phyloP scores from a whole-genome alignment of 2,888 invertebrate species.

The Parthenolecanium corni region DNA sequence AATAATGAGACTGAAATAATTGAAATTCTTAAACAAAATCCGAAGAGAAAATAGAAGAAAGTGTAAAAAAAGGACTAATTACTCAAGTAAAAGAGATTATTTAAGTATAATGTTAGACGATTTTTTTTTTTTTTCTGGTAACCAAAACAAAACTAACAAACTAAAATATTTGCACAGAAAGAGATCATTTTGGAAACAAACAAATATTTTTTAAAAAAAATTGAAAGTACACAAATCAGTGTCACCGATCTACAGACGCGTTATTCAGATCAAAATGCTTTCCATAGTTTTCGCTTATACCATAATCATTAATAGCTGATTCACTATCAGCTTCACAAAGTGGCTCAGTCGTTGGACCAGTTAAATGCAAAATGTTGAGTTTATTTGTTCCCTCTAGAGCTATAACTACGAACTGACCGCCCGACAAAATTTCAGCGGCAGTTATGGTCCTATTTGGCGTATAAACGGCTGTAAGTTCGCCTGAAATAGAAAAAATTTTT shows the following conservation, averaged over 20 bases:
- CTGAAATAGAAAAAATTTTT: conserved; percentile 41
- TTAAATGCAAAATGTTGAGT: conserved; percentile 22
- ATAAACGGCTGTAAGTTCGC: conserved; percentile 64
- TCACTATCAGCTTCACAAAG: background rate
- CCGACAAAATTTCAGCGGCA: conserved; percentile 63
- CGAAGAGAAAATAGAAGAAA: too few species aligned
- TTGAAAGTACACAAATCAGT: background rate
- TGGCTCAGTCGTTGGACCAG: conserved; percentile 19
- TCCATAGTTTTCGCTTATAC: conserved; percentile 18
- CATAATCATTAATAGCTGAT: conserved; percentile 1
- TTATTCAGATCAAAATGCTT: conserved; percentile 15
- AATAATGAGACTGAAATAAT: too few species aligned
- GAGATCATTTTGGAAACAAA: conserved; percentile 18
- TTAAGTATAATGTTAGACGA: too few species aligned
- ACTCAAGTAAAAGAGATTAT: too few species aligned
- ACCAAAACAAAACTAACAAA: conserved; percentile 17
- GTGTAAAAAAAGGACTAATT: too few species aligned
- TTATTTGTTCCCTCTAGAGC: conserved; percentile 38
- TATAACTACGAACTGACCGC: conserved; percentile 57
- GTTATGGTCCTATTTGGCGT: conserved; percentile 62
- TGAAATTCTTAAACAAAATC: too few species aligned
- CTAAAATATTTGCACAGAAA: conserved; percentile 16
- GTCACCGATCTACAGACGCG: conserved; percentile 15
- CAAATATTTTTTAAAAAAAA: too few species aligned
- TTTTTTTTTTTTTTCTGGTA: conserved; percentile 7